Conservation (phyloP, 2,797 vertebrate species). For the Masticophis lateralis region DNA sequence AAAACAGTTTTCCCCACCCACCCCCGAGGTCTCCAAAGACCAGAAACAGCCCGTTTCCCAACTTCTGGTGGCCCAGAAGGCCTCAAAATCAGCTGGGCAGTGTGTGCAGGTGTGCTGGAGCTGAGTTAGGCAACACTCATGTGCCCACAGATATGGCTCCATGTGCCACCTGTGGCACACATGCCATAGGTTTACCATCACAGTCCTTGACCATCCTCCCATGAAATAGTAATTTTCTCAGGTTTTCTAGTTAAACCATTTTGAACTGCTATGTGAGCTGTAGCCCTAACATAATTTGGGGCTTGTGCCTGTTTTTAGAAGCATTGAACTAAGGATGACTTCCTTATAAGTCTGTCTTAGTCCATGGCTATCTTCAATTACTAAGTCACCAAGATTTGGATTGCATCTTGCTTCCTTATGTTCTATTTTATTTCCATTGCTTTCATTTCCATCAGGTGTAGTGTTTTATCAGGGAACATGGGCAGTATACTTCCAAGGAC, state of each 20-base stretch:
- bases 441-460: not conserved
- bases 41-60: too few species aligned
- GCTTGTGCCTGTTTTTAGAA: not conserved
- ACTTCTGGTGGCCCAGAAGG: too few species aligned
- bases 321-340: not conserved
- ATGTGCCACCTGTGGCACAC: too few species aligned
- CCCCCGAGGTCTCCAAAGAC: too few species aligned
- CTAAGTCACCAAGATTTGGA: not conserved
- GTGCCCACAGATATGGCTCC: too few species aligned
- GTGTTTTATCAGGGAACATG: not conserved
- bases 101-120: too few species aligned
- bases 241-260: not conserved
- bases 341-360: not conserved
- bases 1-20: too few species aligned
- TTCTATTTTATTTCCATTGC: not conserved
- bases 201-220: too few species aligned
- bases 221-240: not conserved
- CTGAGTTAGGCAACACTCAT: too few species aligned
- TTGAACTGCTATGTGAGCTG: not conserved
- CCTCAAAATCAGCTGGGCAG: too few species aligned
- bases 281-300: not conserved
- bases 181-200: too few species aligned
- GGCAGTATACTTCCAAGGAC: not conserved
- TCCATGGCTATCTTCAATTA: not conserved
- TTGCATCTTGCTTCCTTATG: not conserved